Evolutionary conservation across 2,113 vertebrate genomes (phyloP).

Genomic region (Bubo blakistoni): DNA sequence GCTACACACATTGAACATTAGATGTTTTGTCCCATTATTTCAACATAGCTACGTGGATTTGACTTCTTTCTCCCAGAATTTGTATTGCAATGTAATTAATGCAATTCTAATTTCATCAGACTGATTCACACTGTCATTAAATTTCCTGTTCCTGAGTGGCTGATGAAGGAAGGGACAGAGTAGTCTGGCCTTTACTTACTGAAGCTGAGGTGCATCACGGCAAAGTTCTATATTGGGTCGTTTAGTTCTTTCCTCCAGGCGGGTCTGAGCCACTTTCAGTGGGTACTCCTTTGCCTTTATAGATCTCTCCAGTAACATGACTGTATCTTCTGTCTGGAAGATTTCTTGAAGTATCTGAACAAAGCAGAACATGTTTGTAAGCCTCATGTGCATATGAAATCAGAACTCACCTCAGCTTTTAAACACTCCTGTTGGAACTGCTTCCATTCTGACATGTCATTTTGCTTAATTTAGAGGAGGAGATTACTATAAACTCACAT

Average conservation of each 20-base stretch:
- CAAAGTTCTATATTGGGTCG: slow-evolving; percentile 68
- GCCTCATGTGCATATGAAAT: neutral
- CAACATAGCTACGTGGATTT: neutral
- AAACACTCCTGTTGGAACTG: neutral
- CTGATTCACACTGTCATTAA: neutral
- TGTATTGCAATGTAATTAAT: neutral
- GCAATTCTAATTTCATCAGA: neutral
- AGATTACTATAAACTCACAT: neutral
- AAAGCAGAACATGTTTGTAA: neutral
- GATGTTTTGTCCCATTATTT: neutral
- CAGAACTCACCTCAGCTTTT: neutral
- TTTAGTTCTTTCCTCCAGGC: slow-evolving; percentile 57
- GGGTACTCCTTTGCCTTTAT: slow-evolving; percentile 70
- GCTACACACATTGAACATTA: neutral
- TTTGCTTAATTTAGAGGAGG: neutral
- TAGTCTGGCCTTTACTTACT: slow-evolving; percentile 44
- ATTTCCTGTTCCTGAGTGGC: neutral
- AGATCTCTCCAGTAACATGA: slow-evolving; percentile 66
- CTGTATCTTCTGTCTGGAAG: slow-evolving; percentile 74
- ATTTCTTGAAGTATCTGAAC: slow-evolving; percentile 71
- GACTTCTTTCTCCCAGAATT: neutral
- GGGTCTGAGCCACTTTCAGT: slow-evolving; percentile 67
- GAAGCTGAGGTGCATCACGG: slow-evolving; percentile 60
- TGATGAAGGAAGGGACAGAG: neutral
- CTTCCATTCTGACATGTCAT: neutral